Base-by-base conservation (phyloP, 2,797 vertebrate species). In the Chaetophractus vellerosus region DNA sequence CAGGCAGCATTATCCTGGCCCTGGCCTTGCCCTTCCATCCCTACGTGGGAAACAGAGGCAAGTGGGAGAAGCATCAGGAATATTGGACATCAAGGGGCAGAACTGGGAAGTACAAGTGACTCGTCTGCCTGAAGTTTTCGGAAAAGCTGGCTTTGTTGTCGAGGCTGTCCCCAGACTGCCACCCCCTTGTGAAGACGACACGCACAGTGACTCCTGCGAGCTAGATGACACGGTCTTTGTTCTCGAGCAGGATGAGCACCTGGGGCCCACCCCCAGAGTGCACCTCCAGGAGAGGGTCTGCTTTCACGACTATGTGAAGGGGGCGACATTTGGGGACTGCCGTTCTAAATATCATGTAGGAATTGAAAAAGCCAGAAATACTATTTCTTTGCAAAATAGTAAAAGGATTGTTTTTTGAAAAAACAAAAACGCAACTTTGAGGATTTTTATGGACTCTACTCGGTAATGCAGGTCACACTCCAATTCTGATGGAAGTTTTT, bases 21-120 rank as follows among this genome's bases (percentile, higher is more conserved):
- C 45, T 10, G 45, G 45, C 45, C 45, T 45, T 45, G 45, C 45
- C 45, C 45, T 45, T 45, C 45, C 45, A 45, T 45, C 45, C 69
- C 41, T 45, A 45, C 28, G 69, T 72, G 38, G 38, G 15, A 61
- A 61, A 61, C 9, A 10, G 99, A 98, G 99, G 99, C 94, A 99
- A 98, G 97, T 99, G 99, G 99, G 99, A 99, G 97, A 99, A 48
- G 99, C 99, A 31, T 99, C 99, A 81, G 98, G 99, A 96, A 98
- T 99, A 90, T 84, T 99, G 93, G 98, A 98, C 94, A 98, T 99
- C 48, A 98, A 98, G 93, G 99, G 99, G 92, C 99, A 99, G 95
- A 99, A 98, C 0, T 99, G 99, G 99, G 99, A 99, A 97, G 99
- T 99, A 79, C 99, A 99, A 98, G 99, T 99, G 80, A 99, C 99